Base-by-base conservation (phyloP, 2,113 vertebrate species). In the Mystacornis crossleyi region DNA sequence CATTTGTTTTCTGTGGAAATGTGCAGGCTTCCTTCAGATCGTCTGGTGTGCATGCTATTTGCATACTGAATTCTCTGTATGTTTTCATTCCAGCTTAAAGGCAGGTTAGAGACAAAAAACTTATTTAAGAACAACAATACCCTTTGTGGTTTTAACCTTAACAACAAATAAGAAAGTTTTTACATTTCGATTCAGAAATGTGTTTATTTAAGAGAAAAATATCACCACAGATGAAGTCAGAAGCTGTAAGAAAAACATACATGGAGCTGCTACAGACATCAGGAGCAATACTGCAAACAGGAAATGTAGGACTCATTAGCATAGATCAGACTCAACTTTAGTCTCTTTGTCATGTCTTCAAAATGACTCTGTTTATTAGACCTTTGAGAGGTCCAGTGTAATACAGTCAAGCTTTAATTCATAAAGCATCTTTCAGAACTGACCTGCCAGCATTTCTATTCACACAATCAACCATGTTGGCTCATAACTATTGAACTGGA, bases 1-100 rank as follows among this genome's bases (percentile, higher is more conserved):
- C 93, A 97, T 96, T 97, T 96, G 93, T 94, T 95, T 95, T 96
- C 94, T 94, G 81, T 90, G 94, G 91, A 97, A 97, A 97, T 95
- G 72, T 94, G 83, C 91, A 95, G 94, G 75, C 95, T 75, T 83
- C 88, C 93, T 90, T 97, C 91, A 90, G 85, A 97, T 97, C 97
- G 97, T 97, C 96, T 97, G 97, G 66, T 92, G 91, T 36, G 65
- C 54, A 64, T 90, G 87, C 83, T 95, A 97, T 97, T 96, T 98
- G 96, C 92, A 97, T 96, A 97, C 66, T 86, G 86, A 97, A 97
- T 96, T 97, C 80, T 91, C 94, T 90, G 43, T 92, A 72, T 90
- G 86, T 95, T 98, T 97, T 95, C 75, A 96, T 97, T 96, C 97
- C 92, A 93, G 74, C 75, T 78, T 95, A 93, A 96, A 95, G 93